Evolutionary conservation across 2,888 invertebrate species (phyloP).

Genomic region (Hypomecis atomaria): DNA sequence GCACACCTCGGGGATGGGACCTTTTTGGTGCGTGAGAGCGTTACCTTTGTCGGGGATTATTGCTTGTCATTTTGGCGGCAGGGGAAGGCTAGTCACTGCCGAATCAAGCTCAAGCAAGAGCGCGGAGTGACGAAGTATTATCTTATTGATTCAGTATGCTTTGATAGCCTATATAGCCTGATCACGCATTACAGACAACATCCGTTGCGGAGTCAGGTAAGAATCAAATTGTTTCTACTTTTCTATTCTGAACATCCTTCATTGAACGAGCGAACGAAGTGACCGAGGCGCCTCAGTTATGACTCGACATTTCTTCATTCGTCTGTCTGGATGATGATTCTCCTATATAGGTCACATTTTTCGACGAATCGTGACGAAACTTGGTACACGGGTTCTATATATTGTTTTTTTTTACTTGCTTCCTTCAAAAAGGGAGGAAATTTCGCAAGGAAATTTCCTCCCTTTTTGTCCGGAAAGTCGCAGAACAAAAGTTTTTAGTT

Average conservation of each 20-base stretch:
- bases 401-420: no score
- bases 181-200: slow-evolving; percentile 95
- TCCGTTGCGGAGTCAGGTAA: slow-evolving; percentile 92
- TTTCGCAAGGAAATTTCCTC: no score
- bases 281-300: no score
- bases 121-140: slow-evolving; percentile 95
- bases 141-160: slow-evolving; percentile 93
- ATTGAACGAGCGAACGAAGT: no score
- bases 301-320: no score
- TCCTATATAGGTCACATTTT: no score
- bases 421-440: no score
- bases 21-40: slow-evolving; percentile 96
- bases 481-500: no score
- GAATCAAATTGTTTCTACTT: slow-evolving; percentile 18
- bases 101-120: slow-evolving; percentile 95
- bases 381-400: no score
- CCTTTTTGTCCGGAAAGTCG: no score
- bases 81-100: slow-evolving; percentile 95
- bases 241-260: neutral
- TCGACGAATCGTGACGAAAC: no score
- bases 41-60: slow-evolving; percentile 98
- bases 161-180: slow-evolving; percentile 96
- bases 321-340: no score
- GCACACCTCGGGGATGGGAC: slow-evolving; percentile 95
- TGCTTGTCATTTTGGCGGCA: slow-evolving; percentile 97